These are phyloP conservation scores for Cephonodes hylas DNA, from an alignment of 2,888 invertebrate species.

Conservation along the genomic window DNA sequence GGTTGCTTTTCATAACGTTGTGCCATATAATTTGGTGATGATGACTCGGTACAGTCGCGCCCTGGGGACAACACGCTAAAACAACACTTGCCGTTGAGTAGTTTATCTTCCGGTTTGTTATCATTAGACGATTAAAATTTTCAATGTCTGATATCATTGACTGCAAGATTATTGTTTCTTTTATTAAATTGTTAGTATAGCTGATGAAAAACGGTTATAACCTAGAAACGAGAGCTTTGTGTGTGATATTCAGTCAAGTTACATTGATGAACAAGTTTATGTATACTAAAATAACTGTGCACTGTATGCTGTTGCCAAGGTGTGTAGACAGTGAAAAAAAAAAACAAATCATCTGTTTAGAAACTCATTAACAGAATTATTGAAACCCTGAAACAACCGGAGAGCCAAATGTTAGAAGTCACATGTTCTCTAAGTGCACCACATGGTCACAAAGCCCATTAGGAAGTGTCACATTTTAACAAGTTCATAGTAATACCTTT, in stretches of 20 bases:
- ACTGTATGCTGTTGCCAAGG: neutral
- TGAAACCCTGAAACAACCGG: neutral
- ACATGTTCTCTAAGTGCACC: neutral
- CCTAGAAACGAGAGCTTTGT: neutral
- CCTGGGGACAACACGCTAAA: neutral
- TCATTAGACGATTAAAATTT: slow-evolving; percentile 28
- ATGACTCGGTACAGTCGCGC: neutral
- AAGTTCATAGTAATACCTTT: neutral
- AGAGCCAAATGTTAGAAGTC: neutral
- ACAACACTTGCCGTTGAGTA: slow-evolving; percentile 1
- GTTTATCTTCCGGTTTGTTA: slow-evolving; percentile 28
- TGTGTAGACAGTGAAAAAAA: neutral
- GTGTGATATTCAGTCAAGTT: neutral
- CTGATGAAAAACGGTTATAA: neutral
- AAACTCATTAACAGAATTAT: neutral
- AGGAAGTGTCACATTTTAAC: neutral
- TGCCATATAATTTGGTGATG: neutral
- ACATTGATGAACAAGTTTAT: neutral
- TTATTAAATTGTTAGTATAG: neutral
- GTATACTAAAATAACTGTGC: neutral
- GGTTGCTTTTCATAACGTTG: slow-evolving; percentile 7
- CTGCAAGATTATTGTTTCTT: slow-evolving; percentile 18
- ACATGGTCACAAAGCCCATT: neutral
- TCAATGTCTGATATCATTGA: slow-evolving; percentile 21
- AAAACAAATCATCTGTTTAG: neutral